A percentile compares a stretch with the other conserved stretches of the same genome.
Evolutionary conservation across 2,888 invertebrate species (phyloP).

Genomic region (Megamerina dolium): DNA sequence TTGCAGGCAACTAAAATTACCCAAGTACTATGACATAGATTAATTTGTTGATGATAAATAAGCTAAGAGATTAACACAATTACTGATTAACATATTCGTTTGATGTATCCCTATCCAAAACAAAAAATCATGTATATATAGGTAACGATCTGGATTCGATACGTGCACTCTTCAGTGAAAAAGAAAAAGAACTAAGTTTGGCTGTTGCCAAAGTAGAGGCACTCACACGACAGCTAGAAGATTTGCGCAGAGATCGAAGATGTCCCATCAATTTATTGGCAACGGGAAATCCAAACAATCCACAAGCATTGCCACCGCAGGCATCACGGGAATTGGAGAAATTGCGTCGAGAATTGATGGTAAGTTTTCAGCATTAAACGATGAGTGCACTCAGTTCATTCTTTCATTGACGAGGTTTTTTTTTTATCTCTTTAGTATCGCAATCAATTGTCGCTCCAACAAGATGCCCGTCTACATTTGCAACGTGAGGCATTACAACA

Average conservation of each 20-base stretch:
- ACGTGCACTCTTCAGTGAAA: slow-evolving; percentile 92
- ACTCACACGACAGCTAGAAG: slow-evolving; percentile 89
- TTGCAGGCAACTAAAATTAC: not conserved
- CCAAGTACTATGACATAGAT: not conserved
- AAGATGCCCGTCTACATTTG: slow-evolving; percentile 81
- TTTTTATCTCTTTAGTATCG: slow-evolving; percentile 65
- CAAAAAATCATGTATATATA: no score
- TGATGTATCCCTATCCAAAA: no score
- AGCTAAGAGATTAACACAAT: no score
- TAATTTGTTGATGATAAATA: no score
- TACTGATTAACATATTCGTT: no score
- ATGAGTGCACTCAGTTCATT: not conserved
- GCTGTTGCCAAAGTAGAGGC: slow-evolving; percentile 98
- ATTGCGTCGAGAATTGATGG: slow-evolving; percentile 85
- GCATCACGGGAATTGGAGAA: slow-evolving; percentile 88
- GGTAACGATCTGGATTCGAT: slow-evolving; percentile 95
- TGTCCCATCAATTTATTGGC: slow-evolving; percentile 52
- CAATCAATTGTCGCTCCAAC: slow-evolving; percentile 92
- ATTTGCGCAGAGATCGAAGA: slow-evolving; percentile 67
- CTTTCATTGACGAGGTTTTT: not conserved
- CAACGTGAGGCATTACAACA: slow-evolving; percentile 84
- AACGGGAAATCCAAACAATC: slow-evolving; percentile 27
- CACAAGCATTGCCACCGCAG: slow-evolving; percentile 58
- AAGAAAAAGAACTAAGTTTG: slow-evolving; percentile 91
- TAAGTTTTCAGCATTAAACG: slow-evolving; percentile 48